Evolutionary conservation across 2,797 vertebrate genomes (phyloP).

Genomic region (Huso huso): DNA sequence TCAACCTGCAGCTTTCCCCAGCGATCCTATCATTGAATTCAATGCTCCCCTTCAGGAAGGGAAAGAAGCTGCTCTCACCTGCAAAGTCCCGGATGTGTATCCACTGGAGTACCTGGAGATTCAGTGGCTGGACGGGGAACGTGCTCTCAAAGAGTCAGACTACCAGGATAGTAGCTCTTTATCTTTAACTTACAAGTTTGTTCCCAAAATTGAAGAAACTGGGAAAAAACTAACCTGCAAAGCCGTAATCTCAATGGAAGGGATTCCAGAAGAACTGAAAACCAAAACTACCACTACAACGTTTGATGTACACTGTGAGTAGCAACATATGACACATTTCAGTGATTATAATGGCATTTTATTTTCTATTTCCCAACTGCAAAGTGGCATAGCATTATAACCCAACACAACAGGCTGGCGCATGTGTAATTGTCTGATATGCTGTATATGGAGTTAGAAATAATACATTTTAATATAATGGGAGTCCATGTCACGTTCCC

Average conservation of each 20-base stretch:
- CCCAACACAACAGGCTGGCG: too few species aligned
- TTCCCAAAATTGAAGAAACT: slow-evolving; percentile 20
- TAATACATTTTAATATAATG: too few species aligned
- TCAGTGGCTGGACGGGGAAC: slow-evolving; percentile 40
- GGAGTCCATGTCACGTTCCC: too few species aligned
- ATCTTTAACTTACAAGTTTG: slow-evolving; percentile 28
- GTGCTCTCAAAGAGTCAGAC: slow-evolving; percentile 9
- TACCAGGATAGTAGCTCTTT: slow-evolving; percentile 4
- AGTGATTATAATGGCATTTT: too few species aligned
- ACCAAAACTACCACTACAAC: slow-evolving; percentile 33
- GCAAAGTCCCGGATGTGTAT: slow-evolving; percentile 54
- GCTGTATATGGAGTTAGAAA: slow-evolving; percentile 8
- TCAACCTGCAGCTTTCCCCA: slow-evolving; percentile 62
- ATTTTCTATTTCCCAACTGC: too few species aligned
- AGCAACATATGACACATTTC: too few species aligned
- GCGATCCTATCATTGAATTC: slow-evolving; percentile 59
- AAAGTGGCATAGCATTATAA: too few species aligned
- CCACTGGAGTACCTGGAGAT: slow-evolving; percentile 54
- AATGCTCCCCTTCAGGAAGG: slow-evolving; percentile 40
- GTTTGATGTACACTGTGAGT: slow-evolving; percentile 46
- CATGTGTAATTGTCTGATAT: slow-evolving; percentile 3
- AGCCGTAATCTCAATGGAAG: slow-evolving; percentile 29
- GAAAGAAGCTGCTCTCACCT: slow-evolving; percentile 43
- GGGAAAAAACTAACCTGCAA: slow-evolving; percentile 43
- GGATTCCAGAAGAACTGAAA: slow-evolving; percentile 21